Conservation (phyloP, 2,797 vertebrate species). For the Selene dorsalis region DNA sequence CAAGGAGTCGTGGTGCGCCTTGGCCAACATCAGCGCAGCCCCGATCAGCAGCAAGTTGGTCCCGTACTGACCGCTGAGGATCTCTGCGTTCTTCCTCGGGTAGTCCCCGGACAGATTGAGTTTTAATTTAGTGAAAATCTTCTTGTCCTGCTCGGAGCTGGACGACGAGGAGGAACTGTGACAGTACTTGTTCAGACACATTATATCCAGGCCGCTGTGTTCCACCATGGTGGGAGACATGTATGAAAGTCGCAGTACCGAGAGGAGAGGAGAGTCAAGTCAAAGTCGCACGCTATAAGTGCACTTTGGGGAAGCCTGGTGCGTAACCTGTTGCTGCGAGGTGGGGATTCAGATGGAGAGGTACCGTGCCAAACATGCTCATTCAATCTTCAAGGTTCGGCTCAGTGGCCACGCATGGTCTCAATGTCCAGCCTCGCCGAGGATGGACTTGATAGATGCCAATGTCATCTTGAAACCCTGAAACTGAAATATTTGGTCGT, state of each 20-base stretch:
- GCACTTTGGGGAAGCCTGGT: conserved; percentile 67
- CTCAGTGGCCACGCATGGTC: conserved; percentile 68
- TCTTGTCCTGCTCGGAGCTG: conserved; percentile 80
- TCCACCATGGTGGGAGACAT: conserved; percentile 78
- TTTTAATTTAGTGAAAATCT: conserved; percentile 75
- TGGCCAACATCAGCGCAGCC: conserved; percentile 90
- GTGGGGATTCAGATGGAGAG: conserved; percentile 71
- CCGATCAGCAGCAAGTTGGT: conserved; percentile 92
- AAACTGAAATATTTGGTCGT: conserved; percentile 66
- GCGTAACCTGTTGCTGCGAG: conserved; percentile 67
- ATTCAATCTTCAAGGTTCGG: conserved; percentile 76
- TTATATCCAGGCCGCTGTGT: conserved; percentile 80
- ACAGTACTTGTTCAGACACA: conserved; percentile 82
- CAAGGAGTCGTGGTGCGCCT: conserved; percentile 86
- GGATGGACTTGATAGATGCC: conserved; percentile 71
- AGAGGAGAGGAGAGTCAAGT: conserved; percentile 51
- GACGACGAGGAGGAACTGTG: conserved; percentile 80
- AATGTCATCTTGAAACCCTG: conserved; percentile 71
- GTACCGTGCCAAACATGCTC: conserved; percentile 78
- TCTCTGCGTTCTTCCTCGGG: conserved; percentile 92
- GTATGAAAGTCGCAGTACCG: conserved; percentile 32
- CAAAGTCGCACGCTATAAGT: conserved; percentile 71
- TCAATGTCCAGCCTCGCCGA: conserved; percentile 62
- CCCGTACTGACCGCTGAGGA: conserved; percentile 95
- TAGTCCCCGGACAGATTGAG: conserved; percentile 79